These are phyloP conservation scores for Microcebus jonahi DNA, from an alignment of 2,113 vertebrate species.

Conservation along the genomic window DNA sequence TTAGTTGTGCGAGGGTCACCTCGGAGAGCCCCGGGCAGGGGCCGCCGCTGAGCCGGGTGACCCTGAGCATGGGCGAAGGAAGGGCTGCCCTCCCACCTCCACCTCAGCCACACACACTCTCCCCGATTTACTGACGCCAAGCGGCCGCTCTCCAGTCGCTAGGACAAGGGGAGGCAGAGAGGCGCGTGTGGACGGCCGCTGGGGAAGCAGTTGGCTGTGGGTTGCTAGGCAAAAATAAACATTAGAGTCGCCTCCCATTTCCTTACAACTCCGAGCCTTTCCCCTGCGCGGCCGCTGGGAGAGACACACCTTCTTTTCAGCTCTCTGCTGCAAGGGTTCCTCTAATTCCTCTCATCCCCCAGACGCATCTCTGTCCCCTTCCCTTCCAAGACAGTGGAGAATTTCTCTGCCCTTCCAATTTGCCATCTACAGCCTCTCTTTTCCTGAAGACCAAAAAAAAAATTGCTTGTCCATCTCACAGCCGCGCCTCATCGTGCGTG, in stretches of 20 bases:
- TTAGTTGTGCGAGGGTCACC: constrained; percentile 65
- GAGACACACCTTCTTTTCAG: constrained; percentile 65
- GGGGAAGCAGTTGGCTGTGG: constrained; percentile 72
- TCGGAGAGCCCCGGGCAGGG: constrained; percentile 19
- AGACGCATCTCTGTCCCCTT: background rate
- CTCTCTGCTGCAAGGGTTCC: background rate
- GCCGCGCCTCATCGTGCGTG: background rate
- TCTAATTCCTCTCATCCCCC: background rate
- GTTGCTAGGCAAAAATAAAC: constrained; percentile 84
- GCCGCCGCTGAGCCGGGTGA: constrained; percentile 27
- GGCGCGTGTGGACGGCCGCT: constrained; percentile 65
- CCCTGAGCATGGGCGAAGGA: constrained; percentile 22
- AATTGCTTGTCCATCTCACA: background rate
- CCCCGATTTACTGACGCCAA: constrained; percentile 65
- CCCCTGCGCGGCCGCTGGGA: constrained; percentile 19
- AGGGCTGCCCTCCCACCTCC: constrained; percentile 43
- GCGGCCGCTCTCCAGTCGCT: constrained; percentile 72
- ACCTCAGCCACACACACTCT: constrained; percentile 18
- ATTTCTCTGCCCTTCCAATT: background rate
- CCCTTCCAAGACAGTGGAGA: background rate
- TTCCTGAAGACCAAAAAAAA: background rate
- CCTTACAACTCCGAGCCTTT: constrained; percentile 55
- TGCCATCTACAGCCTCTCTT: background rate
- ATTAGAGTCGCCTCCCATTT: constrained; percentile 73
- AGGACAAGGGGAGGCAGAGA: constrained; percentile 65